Percentiles rank a stretch among this genome's conserved stretches.
phyloP scores from a whole-genome alignment of 2,113 vertebrate species.

The Heptranchias perlo region DNA sequence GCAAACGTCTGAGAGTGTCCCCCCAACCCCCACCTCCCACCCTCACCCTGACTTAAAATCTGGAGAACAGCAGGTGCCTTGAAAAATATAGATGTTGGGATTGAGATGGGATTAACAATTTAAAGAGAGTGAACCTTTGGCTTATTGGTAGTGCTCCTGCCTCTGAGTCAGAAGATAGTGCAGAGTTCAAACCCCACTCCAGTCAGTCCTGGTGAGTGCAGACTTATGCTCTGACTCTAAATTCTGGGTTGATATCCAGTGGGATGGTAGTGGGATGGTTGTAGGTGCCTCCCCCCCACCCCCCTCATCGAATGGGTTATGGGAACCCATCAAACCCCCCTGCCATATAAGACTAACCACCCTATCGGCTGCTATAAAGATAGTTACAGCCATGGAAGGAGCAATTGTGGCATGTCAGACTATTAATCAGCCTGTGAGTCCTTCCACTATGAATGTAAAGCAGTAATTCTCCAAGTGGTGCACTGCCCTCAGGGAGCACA shows the following conservation, averaged over 20 bases:
- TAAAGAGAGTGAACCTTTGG: no score
- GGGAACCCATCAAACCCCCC: not conserved
- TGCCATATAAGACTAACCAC: not conserved
- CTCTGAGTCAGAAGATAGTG: no score
- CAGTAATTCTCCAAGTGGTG: not conserved
- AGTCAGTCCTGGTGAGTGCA: not conserved
- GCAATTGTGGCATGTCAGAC: not conserved
- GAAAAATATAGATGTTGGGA: no score
- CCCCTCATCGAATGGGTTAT: not conserved
- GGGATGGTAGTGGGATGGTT: no score
- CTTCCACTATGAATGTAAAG: not conserved
- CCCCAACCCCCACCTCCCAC: no score
- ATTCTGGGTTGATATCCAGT: not conserved
- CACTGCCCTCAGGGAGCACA: not conserved
- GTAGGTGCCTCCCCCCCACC: no score
- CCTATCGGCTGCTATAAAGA: not conserved
- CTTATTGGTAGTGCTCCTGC: no score
- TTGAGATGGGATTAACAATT: no score
- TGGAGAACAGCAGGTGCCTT: no score
- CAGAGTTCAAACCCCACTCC: not conserved
- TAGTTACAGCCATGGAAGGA: not conserved
- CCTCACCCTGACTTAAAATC: no score
- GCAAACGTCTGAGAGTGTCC: no score
- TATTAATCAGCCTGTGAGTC: not conserved
- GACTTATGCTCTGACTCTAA: not conserved